A percentile compares a stretch with the other conserved stretches of the same genome.
phyloP scores from a whole-genome alignment of 2,797 vertebrate genomes.

The Triplophysa yarkandensis region DNA sequence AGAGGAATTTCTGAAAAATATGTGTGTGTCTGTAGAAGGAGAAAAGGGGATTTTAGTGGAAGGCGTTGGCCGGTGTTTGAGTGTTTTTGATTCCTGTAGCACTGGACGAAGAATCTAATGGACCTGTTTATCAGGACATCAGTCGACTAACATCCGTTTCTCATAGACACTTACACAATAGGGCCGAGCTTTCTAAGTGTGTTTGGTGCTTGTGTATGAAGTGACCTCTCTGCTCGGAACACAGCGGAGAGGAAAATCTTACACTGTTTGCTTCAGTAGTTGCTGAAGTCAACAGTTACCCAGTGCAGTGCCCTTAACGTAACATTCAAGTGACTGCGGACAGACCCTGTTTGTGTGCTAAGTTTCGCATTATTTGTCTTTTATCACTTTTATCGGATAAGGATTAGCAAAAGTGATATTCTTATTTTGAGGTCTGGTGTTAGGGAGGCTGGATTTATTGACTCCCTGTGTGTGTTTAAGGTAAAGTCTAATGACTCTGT shows the following conservation, averaged over 20 bases:
- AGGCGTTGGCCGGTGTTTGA: constrained; percentile 41
- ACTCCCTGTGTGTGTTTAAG: constrained; percentile 11
- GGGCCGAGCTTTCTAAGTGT: constrained; percentile 34
- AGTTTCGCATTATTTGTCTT: constrained; percentile 18
- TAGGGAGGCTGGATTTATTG: background rate
- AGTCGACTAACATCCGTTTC: constrained; percentile 55
- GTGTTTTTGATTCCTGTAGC: constrained; percentile 49
- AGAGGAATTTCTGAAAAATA: constrained; percentile 3
- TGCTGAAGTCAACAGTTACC: constrained; percentile 64
- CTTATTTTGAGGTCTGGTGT: constrained; percentile 3
- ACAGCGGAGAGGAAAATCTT: constrained; percentile 33
- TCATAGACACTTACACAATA: constrained; percentile 56
- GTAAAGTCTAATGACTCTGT: constrained; percentile 24
- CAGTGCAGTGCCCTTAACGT: constrained; percentile 31
- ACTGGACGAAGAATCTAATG: constrained; percentile 52
- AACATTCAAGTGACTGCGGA: constrained; percentile 16
- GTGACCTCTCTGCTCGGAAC: constrained; percentile 54
- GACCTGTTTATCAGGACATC: constrained; percentile 53
- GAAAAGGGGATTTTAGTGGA: constrained; percentile 39
- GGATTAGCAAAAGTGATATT: background rate
- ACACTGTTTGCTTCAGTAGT: constrained; percentile 66
- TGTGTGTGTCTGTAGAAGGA: constrained; percentile 38
- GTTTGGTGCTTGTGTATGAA: constrained; percentile 50
- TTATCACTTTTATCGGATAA: background rate
- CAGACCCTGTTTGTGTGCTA: constrained; percentile 5